Percentiles rank a stretch among this genome's conserved stretches.
phyloP scores from a whole-genome alignment of 2,113 vertebrate species.

The Austrofundulus limnaeus region DNA sequence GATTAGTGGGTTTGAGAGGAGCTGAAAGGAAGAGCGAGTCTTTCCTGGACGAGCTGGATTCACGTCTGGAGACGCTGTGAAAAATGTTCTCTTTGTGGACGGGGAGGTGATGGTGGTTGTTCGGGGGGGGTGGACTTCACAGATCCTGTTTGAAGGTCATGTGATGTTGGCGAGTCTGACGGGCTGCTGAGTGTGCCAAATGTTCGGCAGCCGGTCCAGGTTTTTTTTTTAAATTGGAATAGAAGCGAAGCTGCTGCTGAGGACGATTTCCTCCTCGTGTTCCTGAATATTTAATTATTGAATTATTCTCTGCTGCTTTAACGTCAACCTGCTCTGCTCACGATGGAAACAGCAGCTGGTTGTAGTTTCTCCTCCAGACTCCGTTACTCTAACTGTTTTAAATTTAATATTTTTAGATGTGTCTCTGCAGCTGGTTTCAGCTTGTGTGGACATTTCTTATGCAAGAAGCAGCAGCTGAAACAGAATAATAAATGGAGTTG shows the following conservation, averaged over 20 bases:
- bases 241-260: conserved; percentile 35
- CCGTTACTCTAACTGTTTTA: too few relatives aligned
- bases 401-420: background rate
- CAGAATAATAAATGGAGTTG: too few relatives aligned
- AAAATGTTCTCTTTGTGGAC: conserved; percentile 67
- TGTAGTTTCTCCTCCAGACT: conserved; percentile 42
- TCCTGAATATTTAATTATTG: background rate
- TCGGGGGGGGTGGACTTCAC: background rate
- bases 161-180: conserved; percentile 68
- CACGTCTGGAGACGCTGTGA: conserved; percentile 76
- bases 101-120: conserved; percentile 22
- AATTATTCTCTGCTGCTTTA: conserved; percentile 29
- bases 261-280: too few relatives aligned
- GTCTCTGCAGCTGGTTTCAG: conserved; percentile 14
- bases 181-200: conserved; percentile 54
- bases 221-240: conserved; percentile 55
- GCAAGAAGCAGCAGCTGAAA: conserved; percentile 23
- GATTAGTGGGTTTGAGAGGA: conserved; percentile 74
- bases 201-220: conserved; percentile 45
- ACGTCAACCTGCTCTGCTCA: conserved; percentile 19
- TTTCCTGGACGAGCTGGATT: conserved; percentile 68
- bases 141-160: conserved; percentile 75
- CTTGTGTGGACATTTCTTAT: conserved; percentile 17
- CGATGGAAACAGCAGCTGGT: conserved; percentile 31
- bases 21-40: conserved; percentile 51